Conservation (phyloP, 1,140 invertebrate species). For the Drosophila melanogaster region DNA sequence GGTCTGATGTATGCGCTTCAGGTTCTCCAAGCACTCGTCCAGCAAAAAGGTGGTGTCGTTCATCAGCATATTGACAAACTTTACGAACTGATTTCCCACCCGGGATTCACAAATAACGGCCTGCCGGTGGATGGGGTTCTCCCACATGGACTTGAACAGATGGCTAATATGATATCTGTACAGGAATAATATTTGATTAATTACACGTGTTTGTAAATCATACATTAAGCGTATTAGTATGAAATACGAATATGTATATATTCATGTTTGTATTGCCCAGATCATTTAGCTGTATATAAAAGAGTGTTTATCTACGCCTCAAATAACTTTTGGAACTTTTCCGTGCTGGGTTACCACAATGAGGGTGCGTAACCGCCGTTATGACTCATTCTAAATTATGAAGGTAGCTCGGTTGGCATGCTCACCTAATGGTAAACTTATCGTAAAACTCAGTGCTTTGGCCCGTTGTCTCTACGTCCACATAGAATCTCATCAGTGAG, state of each 20-base stretch:
- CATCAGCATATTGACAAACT: constrained; percentile 99
- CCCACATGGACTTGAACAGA: constrained; percentile 96
- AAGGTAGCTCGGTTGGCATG: background rate
- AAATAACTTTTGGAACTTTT: too few relatives aligned
- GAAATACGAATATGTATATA: too few relatives aligned
- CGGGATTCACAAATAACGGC: constrained; percentile 93
- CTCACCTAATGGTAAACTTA: constrained; percentile 96
- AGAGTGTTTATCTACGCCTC: too few relatives aligned
- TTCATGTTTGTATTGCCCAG: too few relatives aligned
- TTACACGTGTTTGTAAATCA: background rate
- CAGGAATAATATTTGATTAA: background rate
- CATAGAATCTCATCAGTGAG: constrained; percentile 98
- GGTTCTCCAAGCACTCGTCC: constrained; percentile 97
- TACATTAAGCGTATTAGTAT: too few relatives aligned
- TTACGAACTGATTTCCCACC: constrained; percentile 96
- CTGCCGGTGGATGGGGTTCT: constrained; percentile 87
- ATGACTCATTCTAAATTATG: background rate
- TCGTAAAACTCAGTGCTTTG: constrained; percentile 99
- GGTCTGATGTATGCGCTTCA: constrained; percentile 97
- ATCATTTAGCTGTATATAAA: too few relatives aligned
- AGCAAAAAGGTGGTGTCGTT: constrained; percentile 99
- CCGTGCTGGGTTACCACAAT: too few relatives aligned
- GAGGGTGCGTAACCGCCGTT: background rate
- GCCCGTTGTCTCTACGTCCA: constrained; percentile 98
- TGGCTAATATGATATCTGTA: constrained; percentile 96